Conservation (phyloP, 2,797 vertebrate genomes). For the Falco naumanni region DNA sequence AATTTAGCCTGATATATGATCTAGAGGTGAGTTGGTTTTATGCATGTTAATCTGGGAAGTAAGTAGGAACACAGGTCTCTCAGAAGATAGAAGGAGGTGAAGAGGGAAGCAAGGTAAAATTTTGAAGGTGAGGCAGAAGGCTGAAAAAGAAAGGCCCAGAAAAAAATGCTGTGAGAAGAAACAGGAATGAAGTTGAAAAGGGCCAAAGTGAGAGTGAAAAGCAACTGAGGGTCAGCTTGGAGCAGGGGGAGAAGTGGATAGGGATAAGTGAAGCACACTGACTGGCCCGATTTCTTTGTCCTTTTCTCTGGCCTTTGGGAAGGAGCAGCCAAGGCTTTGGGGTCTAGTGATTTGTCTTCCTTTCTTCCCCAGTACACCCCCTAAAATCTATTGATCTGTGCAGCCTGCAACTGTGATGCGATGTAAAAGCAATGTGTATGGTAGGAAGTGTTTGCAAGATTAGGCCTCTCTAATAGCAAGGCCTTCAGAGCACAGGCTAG, state of each 20-base stretch:
- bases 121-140: neutral
- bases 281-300: neutral
- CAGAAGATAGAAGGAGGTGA: neutral
- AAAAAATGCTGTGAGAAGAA: neutral
- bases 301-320: neutral
- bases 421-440: neutral
- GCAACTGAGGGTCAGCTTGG: neutral
- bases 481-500: neutral
- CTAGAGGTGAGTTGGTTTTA: neutral
- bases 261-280: neutral
- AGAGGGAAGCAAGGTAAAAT: neutral
- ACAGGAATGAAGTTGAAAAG: neutral
- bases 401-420: neutral
- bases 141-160: neutral
- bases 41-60: neutral
- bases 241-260: neutral
- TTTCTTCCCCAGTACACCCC: neutral
- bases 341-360: neutral
- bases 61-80: neutral
- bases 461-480: neutral
- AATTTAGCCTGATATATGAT: neutral
- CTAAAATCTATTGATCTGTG: neutral
- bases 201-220: neutral
- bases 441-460: neutral
- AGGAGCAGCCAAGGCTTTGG: neutral